phyloP scores from a whole-genome alignment of 2,797 vertebrate genomes.

The Morus bassanus region DNA sequence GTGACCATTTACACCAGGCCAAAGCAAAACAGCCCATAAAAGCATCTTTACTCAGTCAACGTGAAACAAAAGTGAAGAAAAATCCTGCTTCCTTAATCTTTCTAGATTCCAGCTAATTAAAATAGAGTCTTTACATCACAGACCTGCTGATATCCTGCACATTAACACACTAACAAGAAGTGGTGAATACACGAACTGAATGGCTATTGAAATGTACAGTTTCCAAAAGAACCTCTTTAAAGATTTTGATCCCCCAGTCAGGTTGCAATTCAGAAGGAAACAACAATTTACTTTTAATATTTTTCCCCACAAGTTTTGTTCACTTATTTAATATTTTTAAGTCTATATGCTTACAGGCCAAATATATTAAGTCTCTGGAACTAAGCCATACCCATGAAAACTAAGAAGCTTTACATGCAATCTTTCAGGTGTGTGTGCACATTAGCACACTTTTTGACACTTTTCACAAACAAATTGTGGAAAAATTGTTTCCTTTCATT shows the following conservation, averaged over 20 bases:
- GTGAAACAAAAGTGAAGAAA: constrained; percentile 73
- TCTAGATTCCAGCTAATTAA: constrained; percentile 67
- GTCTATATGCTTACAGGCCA: not conserved
- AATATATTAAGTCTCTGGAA: not conserved
- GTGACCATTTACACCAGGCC: constrained; percentile 75
- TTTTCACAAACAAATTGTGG: constrained; percentile 64
- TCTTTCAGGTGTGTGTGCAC: not conserved
- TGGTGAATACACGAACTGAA: constrained; percentile 53
- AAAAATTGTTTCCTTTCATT: constrained; percentile 72
- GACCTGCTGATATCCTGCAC: constrained; percentile 68
- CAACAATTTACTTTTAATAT: not conserved
- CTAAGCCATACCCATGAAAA: not conserved
- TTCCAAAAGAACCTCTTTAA: constrained; percentile 57
- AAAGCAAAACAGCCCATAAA: constrained; percentile 74
- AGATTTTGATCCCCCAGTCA: constrained; percentile 43
- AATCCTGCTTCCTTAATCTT: constrained; percentile 66
- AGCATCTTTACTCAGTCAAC: constrained; percentile 71
- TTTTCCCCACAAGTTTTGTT: not conserved
- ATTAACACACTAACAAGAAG: constrained; percentile 66
- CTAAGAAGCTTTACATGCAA: not conserved
- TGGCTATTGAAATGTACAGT: constrained; percentile 49
- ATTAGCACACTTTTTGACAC: not conserved
- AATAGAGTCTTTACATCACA: constrained; percentile 67
- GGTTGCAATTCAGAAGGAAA: constrained; percentile 5
- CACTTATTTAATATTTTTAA: not conserved